Percentiles rank a stretch among this genome's conserved stretches.
Evolutionary conservation across 2,113 vertebrate genomes (phyloP).

Genomic region (Psittacus erithacus): DNA sequence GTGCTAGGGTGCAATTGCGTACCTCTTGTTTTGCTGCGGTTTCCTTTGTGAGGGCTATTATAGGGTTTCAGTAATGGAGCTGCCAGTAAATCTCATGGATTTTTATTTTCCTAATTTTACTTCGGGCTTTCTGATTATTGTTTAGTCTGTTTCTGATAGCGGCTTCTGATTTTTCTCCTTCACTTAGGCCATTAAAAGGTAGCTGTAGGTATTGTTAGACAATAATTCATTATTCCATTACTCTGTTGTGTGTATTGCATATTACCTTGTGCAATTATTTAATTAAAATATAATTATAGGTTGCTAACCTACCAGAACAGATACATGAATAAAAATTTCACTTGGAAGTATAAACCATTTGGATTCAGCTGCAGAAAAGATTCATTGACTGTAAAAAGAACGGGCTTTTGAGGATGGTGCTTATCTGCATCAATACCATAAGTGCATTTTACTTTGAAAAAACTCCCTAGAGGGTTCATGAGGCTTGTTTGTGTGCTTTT

Average conservation of each 20-base stretch:
- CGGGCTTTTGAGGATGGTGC: conserved; percentile 17
- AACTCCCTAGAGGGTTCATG: not conserved
- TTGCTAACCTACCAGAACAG: not conserved
- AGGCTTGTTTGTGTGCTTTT: conserved; percentile 18
- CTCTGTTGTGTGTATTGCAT: not conserved
- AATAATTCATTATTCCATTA: not conserved
- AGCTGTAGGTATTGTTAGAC: not conserved
- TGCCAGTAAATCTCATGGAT: not conserved
- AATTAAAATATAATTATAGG: conserved; percentile 56
- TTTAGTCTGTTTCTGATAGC: not conserved
- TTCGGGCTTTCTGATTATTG: not conserved
- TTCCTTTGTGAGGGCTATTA: not conserved
- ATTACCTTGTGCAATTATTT: conserved; percentile 48
- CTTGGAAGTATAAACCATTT: conserved; percentile 29
- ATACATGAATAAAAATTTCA: conserved; percentile 34
- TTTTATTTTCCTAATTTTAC: not conserved
- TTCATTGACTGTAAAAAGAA: conserved; percentile 3
- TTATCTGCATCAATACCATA: conserved; percentile 33
- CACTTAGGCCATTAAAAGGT: not conserved
- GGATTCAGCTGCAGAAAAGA: conserved; percentile 16
- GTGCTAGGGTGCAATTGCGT: not conserved
- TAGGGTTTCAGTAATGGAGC: not conserved
- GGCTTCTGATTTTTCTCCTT: not conserved
- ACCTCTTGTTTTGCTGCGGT: not conserved
- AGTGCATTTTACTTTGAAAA: conserved; percentile 55